Percentiles rank a stretch among this genome's conserved stretches.
These are phyloP conservation scores for Stenodema calcarata DNA, from an alignment of 2,888 invertebrate species.

Conservation along the genomic window DNA sequence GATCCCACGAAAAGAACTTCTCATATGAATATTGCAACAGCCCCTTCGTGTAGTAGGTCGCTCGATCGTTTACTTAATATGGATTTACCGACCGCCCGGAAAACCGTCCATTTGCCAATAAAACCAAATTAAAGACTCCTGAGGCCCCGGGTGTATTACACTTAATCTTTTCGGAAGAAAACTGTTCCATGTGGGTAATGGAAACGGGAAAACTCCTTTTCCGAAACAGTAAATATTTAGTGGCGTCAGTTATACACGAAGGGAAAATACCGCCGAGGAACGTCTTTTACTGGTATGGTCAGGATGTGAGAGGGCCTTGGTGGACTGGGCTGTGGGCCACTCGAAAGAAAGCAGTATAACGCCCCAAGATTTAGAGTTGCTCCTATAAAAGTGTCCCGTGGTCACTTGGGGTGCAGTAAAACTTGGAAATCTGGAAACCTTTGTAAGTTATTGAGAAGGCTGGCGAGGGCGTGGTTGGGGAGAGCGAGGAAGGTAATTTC, in stretches of 20 bases:
- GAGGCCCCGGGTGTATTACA: constrained; percentile 16
- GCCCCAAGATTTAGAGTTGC: constrained; percentile 25
- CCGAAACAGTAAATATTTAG: constrained; percentile 38
- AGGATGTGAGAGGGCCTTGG: background rate
- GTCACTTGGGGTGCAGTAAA: constrained; percentile 47
- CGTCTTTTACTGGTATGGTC: background rate
- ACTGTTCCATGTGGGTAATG: background rate
- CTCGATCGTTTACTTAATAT: constrained; percentile 7
- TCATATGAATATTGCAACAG: constrained; percentile 34
- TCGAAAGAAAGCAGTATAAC: constrained; percentile 37
- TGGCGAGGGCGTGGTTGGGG: background rate
- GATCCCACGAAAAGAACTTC: background rate
- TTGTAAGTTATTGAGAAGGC: constrained; percentile 47
- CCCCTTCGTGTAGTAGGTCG: background rate
- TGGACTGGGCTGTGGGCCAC: background rate
- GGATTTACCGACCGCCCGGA: constrained; percentile 14
- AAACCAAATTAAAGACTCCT: constrained; percentile 25
- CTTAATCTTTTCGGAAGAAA: constrained; percentile 26
- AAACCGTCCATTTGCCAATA: background rate
- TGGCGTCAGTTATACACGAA: constrained; percentile 4
- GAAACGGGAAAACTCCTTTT: background rate
- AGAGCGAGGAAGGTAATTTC: constrained; percentile 8
- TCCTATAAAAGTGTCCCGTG: constrained; percentile 47
- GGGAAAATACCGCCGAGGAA: background rate
- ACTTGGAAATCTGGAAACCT: constrained; percentile 43